A percentile compares a stretch with the other conserved stretches of the same genome.
These are phyloP conservation scores for Podargus strigoides DNA, from an alignment of 2,797 vertebrate genomes.

Conservation along the genomic window DNA sequence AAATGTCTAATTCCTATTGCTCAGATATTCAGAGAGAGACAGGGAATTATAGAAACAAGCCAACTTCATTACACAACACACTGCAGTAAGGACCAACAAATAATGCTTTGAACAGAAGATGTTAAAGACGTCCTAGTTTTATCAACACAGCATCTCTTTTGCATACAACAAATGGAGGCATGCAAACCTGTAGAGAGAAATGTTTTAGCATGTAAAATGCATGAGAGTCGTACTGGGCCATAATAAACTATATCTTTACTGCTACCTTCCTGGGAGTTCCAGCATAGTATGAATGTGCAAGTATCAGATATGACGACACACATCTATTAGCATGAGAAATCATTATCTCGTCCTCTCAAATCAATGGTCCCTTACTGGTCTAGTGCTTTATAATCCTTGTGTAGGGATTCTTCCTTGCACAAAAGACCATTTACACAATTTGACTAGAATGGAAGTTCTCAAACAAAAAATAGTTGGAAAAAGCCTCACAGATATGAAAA, in stretches of 20 bases:
- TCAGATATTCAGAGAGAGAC: not conserved
- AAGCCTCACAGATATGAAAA: not conserved
- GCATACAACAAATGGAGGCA: not conserved
- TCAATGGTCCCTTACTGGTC: not conserved
- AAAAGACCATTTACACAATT: not conserved
- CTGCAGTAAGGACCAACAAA: not conserved
- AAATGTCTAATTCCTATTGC: not conserved
- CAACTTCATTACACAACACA: not conserved
- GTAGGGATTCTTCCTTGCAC: not conserved
- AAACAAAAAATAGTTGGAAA: not conserved
- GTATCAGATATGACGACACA: not conserved
- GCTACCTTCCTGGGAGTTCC: not conserved
- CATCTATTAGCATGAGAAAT: not conserved
- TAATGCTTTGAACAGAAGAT: not conserved
- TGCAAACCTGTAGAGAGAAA: not conserved
- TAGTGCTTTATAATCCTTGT: not conserved
- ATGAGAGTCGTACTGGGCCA: not conserved
- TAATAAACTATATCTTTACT: not conserved
- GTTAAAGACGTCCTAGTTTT: not conserved
- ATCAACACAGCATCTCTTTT: not conserved
- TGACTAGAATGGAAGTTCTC: not conserved
- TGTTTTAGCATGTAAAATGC: not conserved
- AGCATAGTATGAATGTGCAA: not conserved
- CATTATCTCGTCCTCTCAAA: not conserved
- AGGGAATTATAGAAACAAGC: rapidly evolving